Evolutionary conservation across 2,113 vertebrate species (phyloP), one percentile per base, ranked within the genome.

Genomic region (Rhagologus leucostigma): DNA sequence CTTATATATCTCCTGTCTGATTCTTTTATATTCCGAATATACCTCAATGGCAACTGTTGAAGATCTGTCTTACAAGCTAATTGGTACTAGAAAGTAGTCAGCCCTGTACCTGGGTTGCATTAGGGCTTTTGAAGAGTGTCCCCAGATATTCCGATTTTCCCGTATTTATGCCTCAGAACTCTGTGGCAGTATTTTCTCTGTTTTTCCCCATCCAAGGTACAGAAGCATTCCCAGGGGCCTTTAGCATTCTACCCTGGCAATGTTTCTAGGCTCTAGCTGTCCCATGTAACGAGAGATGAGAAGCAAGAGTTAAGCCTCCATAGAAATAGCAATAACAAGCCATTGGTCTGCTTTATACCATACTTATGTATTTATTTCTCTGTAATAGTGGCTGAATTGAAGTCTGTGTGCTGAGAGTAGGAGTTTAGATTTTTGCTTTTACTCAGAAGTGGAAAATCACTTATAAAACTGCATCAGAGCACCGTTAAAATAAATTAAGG

Each of bases 201-300:
- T 7, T 89, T 89, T 91, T 41, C 65, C 64, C 37, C 27, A 12
- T 14, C 27, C 75, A 21, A 85, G 78, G 46, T 44, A 68, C 39
- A 52, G 67, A n/a, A 55, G 42, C 41, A 21, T 90, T 94, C 89
- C 71, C 71, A 41, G 78, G 42, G 24, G 87, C 59, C 11, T 85
- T 74, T 12, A 80, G 63, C 55, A 24, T 22, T 27, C 75, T 83
- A 5, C 60, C 65, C 60, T 6, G 12, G 87, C 82, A 80, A 41
- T 88, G 87, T 83, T 92, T 91, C 92, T 79, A 89, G 76, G 33
- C 80, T 92, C 50, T 86, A 44, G 63, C 79, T 97, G 93, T 96
- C 81, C 84, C 50, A 8, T 15, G 71, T 88, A 96, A 96, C 80
- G 82, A 89, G 80, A 71, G 27, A 74, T 82, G 46, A 67, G 75